Conservation (phyloP, 1,140 invertebrate genomes). For the Bathynomus jamesi region DNA sequence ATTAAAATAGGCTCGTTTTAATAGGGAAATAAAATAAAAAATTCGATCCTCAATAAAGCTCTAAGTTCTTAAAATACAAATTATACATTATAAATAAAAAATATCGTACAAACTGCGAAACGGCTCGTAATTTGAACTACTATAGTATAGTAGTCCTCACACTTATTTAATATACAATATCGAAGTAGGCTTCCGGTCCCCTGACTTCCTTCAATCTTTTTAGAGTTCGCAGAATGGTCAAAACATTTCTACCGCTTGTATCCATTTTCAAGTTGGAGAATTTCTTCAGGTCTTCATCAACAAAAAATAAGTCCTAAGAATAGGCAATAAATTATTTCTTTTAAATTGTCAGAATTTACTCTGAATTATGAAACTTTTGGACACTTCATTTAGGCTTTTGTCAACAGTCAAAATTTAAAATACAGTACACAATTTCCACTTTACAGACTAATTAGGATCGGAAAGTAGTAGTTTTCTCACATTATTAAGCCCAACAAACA, state of each 20-base stretch:
- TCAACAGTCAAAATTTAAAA: background rate
- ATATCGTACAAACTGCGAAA: too few species aligned
- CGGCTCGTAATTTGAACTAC: too few species aligned
- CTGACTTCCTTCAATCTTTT: background rate
- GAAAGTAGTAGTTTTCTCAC: too few species aligned
- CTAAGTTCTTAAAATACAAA: too few species aligned
- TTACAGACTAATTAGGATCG: background rate
- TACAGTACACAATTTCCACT: background rate
- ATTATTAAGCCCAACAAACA: too few species aligned
- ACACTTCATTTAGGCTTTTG: too few species aligned
- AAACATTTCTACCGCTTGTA: background rate
- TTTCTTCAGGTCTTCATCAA: background rate
- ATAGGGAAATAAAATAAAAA: too few species aligned
- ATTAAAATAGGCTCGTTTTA: too few species aligned
- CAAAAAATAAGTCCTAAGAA: background rate
- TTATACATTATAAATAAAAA: too few species aligned
- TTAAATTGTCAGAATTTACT: background rate
- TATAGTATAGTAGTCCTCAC: too few species aligned
- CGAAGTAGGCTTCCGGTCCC: background rate
- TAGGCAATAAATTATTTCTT: background rate
- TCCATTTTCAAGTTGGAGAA: background rate
- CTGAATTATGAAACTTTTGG: too few species aligned
- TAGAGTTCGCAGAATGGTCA: background rate
- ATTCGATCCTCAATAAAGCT: too few species aligned
- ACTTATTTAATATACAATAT: background rate